phyloP scores from a whole-genome alignment of 2,113 vertebrate genomes.

The Procavia capensis region DNA sequence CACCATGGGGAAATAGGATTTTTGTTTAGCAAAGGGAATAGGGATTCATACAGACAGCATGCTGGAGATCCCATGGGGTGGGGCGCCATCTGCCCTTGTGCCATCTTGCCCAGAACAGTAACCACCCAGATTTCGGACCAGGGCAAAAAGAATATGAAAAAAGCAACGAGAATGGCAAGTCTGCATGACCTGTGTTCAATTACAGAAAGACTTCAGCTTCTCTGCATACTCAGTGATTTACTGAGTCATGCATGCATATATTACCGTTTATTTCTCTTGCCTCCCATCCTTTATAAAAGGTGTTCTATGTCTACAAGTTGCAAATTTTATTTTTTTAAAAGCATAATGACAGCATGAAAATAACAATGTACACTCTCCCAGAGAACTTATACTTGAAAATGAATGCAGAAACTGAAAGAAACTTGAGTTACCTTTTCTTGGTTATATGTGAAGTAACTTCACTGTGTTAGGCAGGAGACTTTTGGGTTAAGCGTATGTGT shows the following conservation, averaged over 20 bases:
- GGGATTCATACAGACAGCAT: neutral
- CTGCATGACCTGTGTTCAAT: neutral
- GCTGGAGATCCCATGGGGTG: neutral
- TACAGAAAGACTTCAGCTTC: neutral
- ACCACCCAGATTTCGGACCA: neutral
- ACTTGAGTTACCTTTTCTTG: neutral
- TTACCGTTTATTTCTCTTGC: neutral
- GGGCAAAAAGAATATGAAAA: neutral
- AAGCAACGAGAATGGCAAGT: neutral
- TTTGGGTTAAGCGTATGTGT: neutral
- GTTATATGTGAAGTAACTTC: neutral
- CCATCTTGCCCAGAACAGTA: neutral
- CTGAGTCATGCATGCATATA: neutral
- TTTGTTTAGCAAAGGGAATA: neutral
- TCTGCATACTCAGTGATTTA: neutral
- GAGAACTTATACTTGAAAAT: neutral
- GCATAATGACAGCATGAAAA: neutral
- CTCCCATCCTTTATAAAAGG: neutral
- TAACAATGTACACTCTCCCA: neutral
- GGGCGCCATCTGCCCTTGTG: neutral
- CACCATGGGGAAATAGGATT: neutral
- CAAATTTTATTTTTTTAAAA: neutral
- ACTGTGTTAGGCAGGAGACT: neutral
- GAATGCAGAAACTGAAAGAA: neutral
- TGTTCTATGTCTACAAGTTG: neutral